Evolutionary conservation across 2,113 vertebrate genomes (phyloP).

Genomic region (Thryonomys swinderianus): DNA sequence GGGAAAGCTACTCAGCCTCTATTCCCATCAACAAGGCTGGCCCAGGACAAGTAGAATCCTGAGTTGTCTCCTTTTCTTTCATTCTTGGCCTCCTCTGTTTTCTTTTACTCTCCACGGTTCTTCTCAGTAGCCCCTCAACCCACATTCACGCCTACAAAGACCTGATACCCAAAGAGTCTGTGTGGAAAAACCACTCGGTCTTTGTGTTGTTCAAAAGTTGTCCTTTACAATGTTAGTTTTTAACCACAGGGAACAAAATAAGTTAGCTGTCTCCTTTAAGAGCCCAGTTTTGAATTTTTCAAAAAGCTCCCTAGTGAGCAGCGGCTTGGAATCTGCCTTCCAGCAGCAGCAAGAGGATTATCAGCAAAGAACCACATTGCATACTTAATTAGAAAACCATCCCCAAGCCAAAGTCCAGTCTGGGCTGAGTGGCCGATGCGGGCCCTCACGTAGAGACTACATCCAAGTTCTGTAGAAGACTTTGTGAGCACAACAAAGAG

Average conservation of each 20-base stretch:
- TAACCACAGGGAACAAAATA: neutral
- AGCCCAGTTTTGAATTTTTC: conserved; percentile 44
- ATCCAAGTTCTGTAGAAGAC: conserved; percentile 23
- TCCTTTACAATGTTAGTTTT: conserved; percentile 23
- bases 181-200: neutral
- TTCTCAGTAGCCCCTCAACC: neutral
- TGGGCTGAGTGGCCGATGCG: neutral
- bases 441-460: neutral
- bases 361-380: conserved; percentile 68
- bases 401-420: conserved; percentile 35
- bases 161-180: neutral
- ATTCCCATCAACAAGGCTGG: neutral
- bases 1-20: neutral
- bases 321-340: conserved; percentile 53
- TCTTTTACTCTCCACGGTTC: neutral
- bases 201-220: neutral
- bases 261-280: conserved; percentile 67
- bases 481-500: neutral
- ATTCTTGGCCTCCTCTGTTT: neutral
- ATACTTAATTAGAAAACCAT: conserved; percentile 68
- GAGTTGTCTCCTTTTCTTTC: neutral
- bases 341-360: conserved; percentile 50
- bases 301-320: conserved; percentile 37
- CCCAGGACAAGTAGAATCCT: neutral
- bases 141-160: neutral